Evolutionary conservation across 2,113 vertebrate species (phyloP).

Genomic region (Triplophysa tibetana): DNA sequence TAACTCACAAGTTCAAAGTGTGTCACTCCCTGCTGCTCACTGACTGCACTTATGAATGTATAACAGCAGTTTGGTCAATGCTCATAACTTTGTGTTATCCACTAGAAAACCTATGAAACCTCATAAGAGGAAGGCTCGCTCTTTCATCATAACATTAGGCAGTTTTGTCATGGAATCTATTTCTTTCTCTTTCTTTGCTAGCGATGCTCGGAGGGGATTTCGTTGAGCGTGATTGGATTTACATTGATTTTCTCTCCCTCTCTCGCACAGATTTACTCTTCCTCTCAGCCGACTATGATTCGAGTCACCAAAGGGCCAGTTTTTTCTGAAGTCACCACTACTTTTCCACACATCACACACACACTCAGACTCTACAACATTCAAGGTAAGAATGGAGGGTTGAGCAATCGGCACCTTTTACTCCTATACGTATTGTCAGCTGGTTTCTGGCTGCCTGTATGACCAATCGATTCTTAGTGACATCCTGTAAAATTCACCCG

Average conservation of each 20-base stretch:
- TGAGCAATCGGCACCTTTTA: not conserved
- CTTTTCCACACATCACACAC: slow-evolving; percentile 83
- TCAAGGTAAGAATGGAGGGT: slow-evolving; percentile 74
- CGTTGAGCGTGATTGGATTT: slow-evolving; percentile 19
- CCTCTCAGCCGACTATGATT: slow-evolving; percentile 73
- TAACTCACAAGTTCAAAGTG: not conserved
- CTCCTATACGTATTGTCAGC: not conserved
- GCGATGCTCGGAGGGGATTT: not conserved
- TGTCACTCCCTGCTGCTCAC: not conserved
- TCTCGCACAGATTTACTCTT: slow-evolving; percentile 75
- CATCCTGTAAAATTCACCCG: too few relatives aligned
- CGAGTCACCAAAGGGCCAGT: slow-evolving; percentile 81
- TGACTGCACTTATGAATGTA: not conserved
- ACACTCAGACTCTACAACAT: slow-evolving; percentile 80
- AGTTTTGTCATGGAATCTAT: slow-evolving; percentile 29
- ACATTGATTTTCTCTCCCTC: not conserved
- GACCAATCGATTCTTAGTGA: too few relatives aligned
- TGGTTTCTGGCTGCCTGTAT: too few relatives aligned
- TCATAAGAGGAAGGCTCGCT: not conserved
- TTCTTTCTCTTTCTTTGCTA: slow-evolving; percentile 1
- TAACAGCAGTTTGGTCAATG: slow-evolving; percentile 7
- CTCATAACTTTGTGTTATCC: slow-evolving; percentile 9
- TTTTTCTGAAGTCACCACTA: slow-evolving; percentile 87
- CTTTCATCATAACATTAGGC: slow-evolving; percentile 15
- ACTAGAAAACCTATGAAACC: not conserved